Evolutionary conservation across 1,140 invertebrate genomes (phyloP).

Genomic region (Matsumurasca onukii): DNA sequence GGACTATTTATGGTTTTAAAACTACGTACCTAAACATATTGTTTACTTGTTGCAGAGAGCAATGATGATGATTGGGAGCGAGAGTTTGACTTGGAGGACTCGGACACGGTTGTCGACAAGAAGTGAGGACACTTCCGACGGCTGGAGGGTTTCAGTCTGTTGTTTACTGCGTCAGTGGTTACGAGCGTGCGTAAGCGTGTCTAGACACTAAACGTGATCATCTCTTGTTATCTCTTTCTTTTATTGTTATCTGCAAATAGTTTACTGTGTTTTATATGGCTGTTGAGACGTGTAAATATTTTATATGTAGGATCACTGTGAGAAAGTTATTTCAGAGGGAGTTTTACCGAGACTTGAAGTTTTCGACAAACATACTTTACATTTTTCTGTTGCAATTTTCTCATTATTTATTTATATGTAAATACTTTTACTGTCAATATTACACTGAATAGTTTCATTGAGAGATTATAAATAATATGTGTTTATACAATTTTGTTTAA

Average conservation of each 20-base stretch:
- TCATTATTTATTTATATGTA: too few species aligned
- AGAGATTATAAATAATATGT: too few species aligned
- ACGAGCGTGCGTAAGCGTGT: background rate
- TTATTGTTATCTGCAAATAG: constrained; percentile 9
- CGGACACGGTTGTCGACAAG: constrained; percentile 20
- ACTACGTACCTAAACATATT: too few species aligned
- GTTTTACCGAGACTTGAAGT: too few species aligned
- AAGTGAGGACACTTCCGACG: background rate
- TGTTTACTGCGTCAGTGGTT: background rate
- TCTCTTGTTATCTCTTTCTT: constrained; percentile 13
- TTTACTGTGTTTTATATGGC: constrained; percentile 21
- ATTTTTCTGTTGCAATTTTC: too few species aligned
- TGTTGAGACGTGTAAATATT: constrained; percentile 16
- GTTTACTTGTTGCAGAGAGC: constrained; percentile 37
- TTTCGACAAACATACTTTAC: too few species aligned
- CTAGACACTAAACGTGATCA: constrained; percentile 11
- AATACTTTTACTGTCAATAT: too few species aligned
- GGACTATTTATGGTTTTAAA: too few species aligned
- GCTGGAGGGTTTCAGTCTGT: background rate
- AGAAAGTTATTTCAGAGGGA: too few species aligned
- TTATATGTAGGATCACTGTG: too few species aligned
- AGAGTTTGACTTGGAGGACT: constrained; percentile 44
- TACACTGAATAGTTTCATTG: too few species aligned
- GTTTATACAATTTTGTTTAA: too few species aligned
- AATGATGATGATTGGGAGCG: constrained; percentile 43